Base-by-base conservation (phyloP, 1,140 invertebrate genomes). In the Trissolcus basalis region DNA sequence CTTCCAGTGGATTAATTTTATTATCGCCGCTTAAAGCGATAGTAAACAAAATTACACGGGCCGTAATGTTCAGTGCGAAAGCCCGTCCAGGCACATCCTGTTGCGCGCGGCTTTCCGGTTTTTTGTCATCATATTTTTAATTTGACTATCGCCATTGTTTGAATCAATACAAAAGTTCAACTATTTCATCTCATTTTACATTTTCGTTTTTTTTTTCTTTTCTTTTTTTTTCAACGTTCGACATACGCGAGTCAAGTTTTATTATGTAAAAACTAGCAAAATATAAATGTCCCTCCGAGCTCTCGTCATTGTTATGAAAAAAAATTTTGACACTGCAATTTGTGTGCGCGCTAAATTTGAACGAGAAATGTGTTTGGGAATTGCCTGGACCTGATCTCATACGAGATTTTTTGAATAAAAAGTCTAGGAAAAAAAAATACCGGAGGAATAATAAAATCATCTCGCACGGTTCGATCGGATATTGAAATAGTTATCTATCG, bases 341-440 rank as follows among this genome's bases (percentile, higher is more conserved):
- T 78, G 55, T 19, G 47, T 43, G 19, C 14, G 50, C 47, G 64
- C 55, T 65, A 60, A 73, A 73, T 72, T 78, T 14, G 45, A 55
- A 64, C 53, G 69, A 60, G 73, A 73, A 78, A 70, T 73, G 55
- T 64, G 54, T 78, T 48, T 60, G 76, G 64, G 76, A 70, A 73
- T 78, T 55, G 5, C n/a, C 13, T 51, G 55, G 12, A 58, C 49
- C 64, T 14, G 44, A 73, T 69, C 69, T 73, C 69, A 64, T 70
- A 73, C 48, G 32, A 44, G 49, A 39, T 64, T 56, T 56, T 54
- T 44, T n/a, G 6, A 3, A n/a, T 13, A 76, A 64, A 50, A 27
- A 50, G 54, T 33, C 53, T 11, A 2, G n/a, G 9, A 39, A 39
- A 55, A 67, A 15, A 16, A 65, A 73, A 48, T 32, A 59, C 59